Evolutionary conservation across 1,140 invertebrate genomes (phyloP), one percentile per base, ranked within the genome.

Genomic region (Chymomyza costata): DNA sequence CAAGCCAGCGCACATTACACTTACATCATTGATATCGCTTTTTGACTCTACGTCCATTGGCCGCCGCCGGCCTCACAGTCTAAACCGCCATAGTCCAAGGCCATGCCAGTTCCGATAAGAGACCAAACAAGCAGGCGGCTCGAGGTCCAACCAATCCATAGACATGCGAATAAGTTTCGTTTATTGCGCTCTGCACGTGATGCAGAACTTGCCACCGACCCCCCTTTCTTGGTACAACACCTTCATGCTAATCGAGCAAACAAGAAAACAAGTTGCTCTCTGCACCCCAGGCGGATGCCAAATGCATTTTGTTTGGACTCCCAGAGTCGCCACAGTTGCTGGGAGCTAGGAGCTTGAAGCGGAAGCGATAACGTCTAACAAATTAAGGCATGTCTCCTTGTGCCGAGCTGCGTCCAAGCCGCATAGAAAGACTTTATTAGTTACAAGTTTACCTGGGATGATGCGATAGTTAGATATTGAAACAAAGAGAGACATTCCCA

Each of bases 321-420:
- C 32, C 21, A 14, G 32, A 34, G 48, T 10, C 1, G 38, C 17
- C 21, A 14, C 6, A 28, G 67, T 54, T 70, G 71, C 70, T 66
- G 40, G 47, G n/a, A n/a, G n/a, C n/a, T 34, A 6, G 31, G 7
- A 34, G n/a, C 30, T 64, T 52, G 47, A 64, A 61, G 73, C 66
- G 73, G 59, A 67, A 67, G 59, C 71, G 71, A 78, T 78, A 78
- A 78, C 59, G 73, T 68, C 60, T 71, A 80, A 80, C 73, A 78
- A 80, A 78, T 78, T 78, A 73, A 80, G 64, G 63, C 67, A 55
- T 68, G 73, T 68, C 67, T 59, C 57, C 51, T 34, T 41, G 32
- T n/a, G n/a, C 31, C 31, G 31, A 5, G 13, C 7, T 11, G 14
- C 21, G 28, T 19, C 32, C 11, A 34, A 38, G 15, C 8, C 21